Conservation (phyloP, 2,888 invertebrate species). For the Caenorhabditis drosophilae region DNA sequence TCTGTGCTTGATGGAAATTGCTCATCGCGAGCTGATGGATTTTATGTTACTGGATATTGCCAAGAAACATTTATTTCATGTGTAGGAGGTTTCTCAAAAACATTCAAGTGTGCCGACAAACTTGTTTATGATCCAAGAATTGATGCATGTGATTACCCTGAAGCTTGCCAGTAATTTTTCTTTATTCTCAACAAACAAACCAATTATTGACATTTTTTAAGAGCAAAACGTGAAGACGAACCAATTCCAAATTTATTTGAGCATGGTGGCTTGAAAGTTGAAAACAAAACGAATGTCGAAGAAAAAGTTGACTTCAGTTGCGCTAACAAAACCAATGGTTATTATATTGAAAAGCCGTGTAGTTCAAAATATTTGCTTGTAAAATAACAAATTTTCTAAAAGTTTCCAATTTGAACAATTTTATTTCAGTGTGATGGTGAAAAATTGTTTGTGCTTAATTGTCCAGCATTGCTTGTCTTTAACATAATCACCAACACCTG, state of each 20-base stretch:
- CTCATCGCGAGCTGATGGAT: conserved; percentile 25
- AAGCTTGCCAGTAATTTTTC: conserved; percentile 24
- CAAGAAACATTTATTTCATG: conserved; percentile 24
- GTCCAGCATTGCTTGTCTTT: conserved; percentile 36
- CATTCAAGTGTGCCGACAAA: conserved; percentile 11
- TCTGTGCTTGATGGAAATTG: conserved; percentile 20
- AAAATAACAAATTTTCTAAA: too few species aligned
- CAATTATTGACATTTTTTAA: conserved; percentile 1
- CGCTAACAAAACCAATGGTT: conserved; percentile 24
- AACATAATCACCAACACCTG: conserved; percentile 26
- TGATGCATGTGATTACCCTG: conserved; percentile 34
- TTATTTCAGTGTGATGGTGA: conserved; percentile 16
- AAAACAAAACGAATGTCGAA: conserved; percentile 14
- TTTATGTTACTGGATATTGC: conserved; percentile 26
- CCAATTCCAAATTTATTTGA: conserved; percentile 17
- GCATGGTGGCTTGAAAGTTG: conserved; percentile 20
- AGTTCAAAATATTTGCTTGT: background rate
- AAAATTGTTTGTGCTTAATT: conserved; percentile 13
- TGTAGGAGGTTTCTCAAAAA: conserved; percentile 2
- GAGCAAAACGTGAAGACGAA: conserved; percentile 13
- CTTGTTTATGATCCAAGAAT: conserved; percentile 37
- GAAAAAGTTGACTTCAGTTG: conserved; percentile 42
- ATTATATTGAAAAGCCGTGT: conserved; percentile 29
- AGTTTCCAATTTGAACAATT: background rate
- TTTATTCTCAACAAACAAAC: background rate